Percentiles rank a stretch among this genome's conserved stretches.
Conservation (phyloP, 2,113 vertebrate species). For the Chloroceryle aenea region DNA sequence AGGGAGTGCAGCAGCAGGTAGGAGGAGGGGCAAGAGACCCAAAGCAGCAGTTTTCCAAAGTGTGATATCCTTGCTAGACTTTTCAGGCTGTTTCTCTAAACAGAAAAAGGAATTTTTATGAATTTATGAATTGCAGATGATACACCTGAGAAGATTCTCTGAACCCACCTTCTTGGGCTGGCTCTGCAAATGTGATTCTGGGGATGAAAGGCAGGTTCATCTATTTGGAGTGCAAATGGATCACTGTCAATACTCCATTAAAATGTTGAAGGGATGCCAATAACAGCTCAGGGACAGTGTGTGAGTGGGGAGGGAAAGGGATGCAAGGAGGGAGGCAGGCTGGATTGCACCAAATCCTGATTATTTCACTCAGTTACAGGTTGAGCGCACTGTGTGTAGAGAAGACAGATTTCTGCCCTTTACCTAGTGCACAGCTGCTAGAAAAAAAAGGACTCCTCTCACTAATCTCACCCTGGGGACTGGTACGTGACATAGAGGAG, state of each 20-base stretch:
- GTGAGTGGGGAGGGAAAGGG: not conserved
- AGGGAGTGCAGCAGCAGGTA: slow-evolving; percentile 24
- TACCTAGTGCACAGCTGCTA: not conserved
- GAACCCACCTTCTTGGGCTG: not conserved
- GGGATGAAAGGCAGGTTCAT: not conserved
- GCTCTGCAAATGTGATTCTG: not conserved
- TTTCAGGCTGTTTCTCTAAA: not conserved
- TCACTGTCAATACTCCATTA: slow-evolving; percentile 28
- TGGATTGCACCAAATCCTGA: not conserved
- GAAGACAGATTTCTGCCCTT: not conserved
- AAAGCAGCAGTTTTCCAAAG: not conserved
- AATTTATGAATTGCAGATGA: not conserved
- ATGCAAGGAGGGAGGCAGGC: not conserved
- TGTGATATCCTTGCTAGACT: not conserved
- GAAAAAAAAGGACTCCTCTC: not conserved
- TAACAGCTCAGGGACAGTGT: not conserved
- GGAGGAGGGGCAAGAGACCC: slow-evolving; percentile 33
- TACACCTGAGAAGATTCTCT: not conserved
- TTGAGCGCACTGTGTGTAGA: not conserved
- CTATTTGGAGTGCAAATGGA: not conserved
- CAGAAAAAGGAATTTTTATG: not conserved
- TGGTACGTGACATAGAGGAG: not conserved
- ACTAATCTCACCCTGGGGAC: not conserved
- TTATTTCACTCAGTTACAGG: not conserved
- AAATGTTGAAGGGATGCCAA: slow-evolving; percentile 39